Evolutionary conservation across 2,797 vertebrate genomes (phyloP).

Genomic region (Poecilia velifera): DNA sequence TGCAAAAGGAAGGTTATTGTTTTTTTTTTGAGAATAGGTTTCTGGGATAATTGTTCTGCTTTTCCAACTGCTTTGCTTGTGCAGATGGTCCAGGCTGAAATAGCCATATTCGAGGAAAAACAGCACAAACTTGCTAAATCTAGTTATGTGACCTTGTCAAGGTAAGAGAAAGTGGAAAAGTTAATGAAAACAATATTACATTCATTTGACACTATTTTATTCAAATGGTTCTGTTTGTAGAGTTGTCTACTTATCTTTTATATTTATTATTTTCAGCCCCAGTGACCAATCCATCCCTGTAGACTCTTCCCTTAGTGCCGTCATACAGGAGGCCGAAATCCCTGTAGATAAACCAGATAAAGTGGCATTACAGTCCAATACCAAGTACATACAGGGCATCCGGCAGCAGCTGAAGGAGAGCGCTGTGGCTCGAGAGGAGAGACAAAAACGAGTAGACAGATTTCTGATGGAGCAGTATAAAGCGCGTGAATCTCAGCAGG

Average conservation of each 20-base stretch:
- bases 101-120: constrained; percentile 87
- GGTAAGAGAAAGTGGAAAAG: constrained; percentile 53
- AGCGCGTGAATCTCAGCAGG: constrained; percentile 88
- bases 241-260: background rate
- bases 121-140: constrained; percentile 68
- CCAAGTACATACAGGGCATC: constrained; percentile 87
- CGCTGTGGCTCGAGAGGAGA: constrained; percentile 78
- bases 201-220: background rate
- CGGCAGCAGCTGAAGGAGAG: constrained; percentile 86
- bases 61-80: constrained; percentile 31
- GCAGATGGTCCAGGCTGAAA: constrained; percentile 85
- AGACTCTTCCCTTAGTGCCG: constrained; percentile 9
- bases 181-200: background rate
- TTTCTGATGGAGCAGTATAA: constrained; percentile 86
- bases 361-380: constrained; percentile 81
- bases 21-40: background rate
- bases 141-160: constrained; percentile 45
- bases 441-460: constrained; percentile 84
- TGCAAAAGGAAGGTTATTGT: background rate
- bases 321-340: constrained; percentile 6
- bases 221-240: background rate
- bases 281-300: constrained; percentile 30
- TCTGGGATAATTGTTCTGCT: background rate
- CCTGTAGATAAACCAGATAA: constrained; percentile 49
- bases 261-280: constrained; percentile 11